Percentiles rank a stretch among this genome's conserved stretches.
Evolutionary conservation across 2,888 invertebrate species (phyloP).

Genomic region (Tipula unca): DNA sequence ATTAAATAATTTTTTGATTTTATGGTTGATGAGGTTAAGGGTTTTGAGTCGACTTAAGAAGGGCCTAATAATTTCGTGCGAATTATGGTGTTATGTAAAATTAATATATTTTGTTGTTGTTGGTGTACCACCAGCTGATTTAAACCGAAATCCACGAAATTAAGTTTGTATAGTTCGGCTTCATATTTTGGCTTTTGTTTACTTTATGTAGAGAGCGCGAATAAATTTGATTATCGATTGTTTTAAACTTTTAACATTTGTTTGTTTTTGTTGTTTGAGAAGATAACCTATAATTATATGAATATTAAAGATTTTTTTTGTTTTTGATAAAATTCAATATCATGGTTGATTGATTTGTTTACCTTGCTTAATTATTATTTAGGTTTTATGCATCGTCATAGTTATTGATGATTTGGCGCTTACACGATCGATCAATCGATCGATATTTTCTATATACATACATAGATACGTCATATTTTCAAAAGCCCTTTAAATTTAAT

Average conservation of each 20-base stretch:
- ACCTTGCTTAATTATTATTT: neutral
- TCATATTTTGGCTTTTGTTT: neutral
- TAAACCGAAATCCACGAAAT: neutral
- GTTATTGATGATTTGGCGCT: neutral
- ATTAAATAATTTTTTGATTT: neutral
- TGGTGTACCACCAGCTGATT: neutral
- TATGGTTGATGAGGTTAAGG: neutral
- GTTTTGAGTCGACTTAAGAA: neutral
- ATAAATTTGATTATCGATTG: neutral
- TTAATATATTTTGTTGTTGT: neutral
- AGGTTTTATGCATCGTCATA: neutral
- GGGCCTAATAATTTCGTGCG: neutral
- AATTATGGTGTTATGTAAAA: neutral
- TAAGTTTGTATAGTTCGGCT: neutral
- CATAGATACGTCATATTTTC: neutral
- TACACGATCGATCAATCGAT: neutral
- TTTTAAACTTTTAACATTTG: neutral
- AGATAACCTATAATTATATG: neutral
- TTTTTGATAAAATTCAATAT: neutral
- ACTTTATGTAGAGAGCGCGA: neutral
- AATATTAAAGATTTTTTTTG: neutral
- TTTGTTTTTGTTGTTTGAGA: neutral
- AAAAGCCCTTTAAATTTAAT: neutral
- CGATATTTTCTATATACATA: neutral
- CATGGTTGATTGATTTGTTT: neutral